Evolutionary conservation across 2,797 vertebrate genomes (phyloP), one percentile per base, ranked within the genome.

Genomic region (Chiloscyllium punctatum): DNA sequence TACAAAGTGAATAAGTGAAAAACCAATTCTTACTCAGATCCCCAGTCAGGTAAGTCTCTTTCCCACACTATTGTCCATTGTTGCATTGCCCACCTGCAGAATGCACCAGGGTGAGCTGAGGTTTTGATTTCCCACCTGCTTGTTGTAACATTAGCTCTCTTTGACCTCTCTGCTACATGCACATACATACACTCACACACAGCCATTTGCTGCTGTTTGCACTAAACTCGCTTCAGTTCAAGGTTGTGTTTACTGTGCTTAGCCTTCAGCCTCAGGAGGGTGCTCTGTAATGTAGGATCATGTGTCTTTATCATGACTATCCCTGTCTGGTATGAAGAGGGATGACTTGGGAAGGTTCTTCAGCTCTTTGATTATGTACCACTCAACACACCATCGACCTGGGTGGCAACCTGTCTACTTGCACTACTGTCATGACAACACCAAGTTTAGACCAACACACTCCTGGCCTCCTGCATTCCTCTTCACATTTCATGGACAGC

Each of bases 381-480:
- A 97, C 97, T 97, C 97, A 98, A 97, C 97, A 97, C 97, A 97
- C 97, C 97, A 96, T 9, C 98, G 97, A 97, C 96, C 96, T 98
- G 98, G 98, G 98, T 98, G 98, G 98, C 96, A 96, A 96, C 97
- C 95, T 92, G 95, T 96, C 96, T 95, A 96, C 96, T 95, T 95
- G 69, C 95, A 95, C 84, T 95, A 94, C 74, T 95, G 95, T 95
- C 95, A 96, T 96, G 95, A 95, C 96, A 96, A 95, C 94, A 95
- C 94, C 42, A 27, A 0, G 90, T 11, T 69, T 11, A 42, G 62
- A 92, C 90, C 33, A 42, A 69, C 66, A 69, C 95, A 96, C 95
- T 95, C 95, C 96, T 96, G 96, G 95, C 95, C 96, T 87, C 96
- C 92, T 94, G 96, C 96, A 96, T 97, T 97, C 97, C 97, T 86